Conservation (phyloP, 2,113 vertebrate genomes). For the Aleadryas rufinucha region DNA sequence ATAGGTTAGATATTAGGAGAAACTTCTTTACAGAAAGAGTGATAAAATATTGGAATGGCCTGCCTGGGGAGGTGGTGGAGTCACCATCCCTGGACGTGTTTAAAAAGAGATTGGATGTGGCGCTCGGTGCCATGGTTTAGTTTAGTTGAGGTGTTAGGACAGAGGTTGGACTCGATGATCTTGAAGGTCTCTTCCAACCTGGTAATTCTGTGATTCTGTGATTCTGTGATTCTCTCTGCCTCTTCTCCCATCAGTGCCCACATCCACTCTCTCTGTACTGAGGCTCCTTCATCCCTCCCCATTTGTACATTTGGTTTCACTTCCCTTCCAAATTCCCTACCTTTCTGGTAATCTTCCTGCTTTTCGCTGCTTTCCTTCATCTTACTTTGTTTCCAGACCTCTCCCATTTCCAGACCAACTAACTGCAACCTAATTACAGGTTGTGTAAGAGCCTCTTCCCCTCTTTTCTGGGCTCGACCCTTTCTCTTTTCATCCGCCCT, state of each 20-base stretch:
- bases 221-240: no score
- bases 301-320: neutral
- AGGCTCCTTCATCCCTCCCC: neutral
- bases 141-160: no score
- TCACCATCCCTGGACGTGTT: no score
- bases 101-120: no score
- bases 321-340: neutral
- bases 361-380: neutral
- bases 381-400: neutral
- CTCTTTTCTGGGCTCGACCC: neutral
- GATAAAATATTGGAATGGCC: no score
- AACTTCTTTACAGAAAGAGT: no score
- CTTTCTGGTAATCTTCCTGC: neutral
- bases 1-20: no score
- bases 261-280: neutral
- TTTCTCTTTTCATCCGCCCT: neutral
- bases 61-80: no score
- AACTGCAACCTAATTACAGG: neutral
- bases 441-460: neutral
- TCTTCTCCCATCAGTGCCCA: neutral
- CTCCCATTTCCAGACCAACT: neutral
- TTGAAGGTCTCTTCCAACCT: no score
- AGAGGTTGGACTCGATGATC: no score
- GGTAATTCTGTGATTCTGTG: no score
- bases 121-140: no score